Base-by-base conservation (phyloP, 2,888 invertebrate species). In the Cantharis flavilabris region DNA sequence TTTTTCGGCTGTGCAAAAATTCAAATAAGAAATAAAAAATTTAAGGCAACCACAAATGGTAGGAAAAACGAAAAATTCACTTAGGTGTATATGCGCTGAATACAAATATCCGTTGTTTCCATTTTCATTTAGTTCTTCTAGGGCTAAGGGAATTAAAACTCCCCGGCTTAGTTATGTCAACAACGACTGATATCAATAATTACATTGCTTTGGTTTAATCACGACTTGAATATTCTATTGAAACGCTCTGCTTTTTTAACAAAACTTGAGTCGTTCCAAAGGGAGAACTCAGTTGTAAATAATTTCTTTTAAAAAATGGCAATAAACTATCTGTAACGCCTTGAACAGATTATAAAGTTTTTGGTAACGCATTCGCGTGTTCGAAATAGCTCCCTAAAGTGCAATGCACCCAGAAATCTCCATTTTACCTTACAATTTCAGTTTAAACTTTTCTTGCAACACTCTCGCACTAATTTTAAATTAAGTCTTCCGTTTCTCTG, bases 161-260 rank as follows among this genome's bases (percentile, higher is more conserved):
- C 80, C 75, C n/a, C 49, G 49, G 63, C 28, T 69, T 79, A 72
- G 77, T 77, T 77, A 78, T 76, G 80, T 80, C 81, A 81, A 73
- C 73, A 75, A 80, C 78, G 76, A 78, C 80, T 79, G 28, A 75
- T 79, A 73, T 71, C 76, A 75, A 78, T 78, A 79, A 77, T 79
- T 81, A 81, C 80, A 80, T 82, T 83, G 76, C 80, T 76, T 77
- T 76, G 80, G 81, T 82, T 81, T 70, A 80, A 81, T 78, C 80
- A 80, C 80, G 81, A 77, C 65, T 70, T 26, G 81, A 81, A 81
- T 82, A 73, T 73, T 75, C 63, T 73, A 78, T 76, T 67, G 73
- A 67, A 76, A 76, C 73, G 81, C 76, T 77, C 23, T 67, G 76
- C 73, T 69, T 76, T 78, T 75, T 76, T 69, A 18, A 23, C 13